These are phyloP conservation scores for Eristalis tenax DNA, from an alignment of 2,888 invertebrate genomes.

Conservation along the genomic window DNA sequence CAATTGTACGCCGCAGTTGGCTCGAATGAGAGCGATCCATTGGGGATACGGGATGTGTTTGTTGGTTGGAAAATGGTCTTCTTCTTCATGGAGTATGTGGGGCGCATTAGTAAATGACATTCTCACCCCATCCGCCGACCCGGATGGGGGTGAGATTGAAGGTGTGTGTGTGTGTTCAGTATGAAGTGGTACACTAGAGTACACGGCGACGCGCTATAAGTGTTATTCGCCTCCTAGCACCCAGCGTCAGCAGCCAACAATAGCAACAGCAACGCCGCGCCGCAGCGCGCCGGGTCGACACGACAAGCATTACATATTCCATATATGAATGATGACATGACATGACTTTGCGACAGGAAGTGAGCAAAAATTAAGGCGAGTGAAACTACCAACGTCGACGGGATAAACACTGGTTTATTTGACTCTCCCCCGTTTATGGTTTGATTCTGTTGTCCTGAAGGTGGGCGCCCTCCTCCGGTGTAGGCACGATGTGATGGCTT, in stretches of 20 bases:
- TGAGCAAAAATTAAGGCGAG: constrained; percentile 59
- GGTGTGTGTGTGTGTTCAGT: neutral
- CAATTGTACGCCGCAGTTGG: constrained; percentile 68
- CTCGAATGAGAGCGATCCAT: constrained; percentile 58
- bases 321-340: constrained; percentile 64
- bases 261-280: constrained; percentile 15
- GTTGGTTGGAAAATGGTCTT: constrained; percentile 69
- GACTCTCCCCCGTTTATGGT: constrained; percentile 18
- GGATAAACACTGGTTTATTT: constrained; percentile 50
- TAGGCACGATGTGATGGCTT: constrained; percentile 9
- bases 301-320: constrained; percentile 51
- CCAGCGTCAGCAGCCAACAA: constrained; percentile 15
- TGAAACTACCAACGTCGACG: constrained; percentile 37
- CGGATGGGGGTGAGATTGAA: neutral
- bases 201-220: constrained; percentile 55
- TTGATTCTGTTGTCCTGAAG: constrained; percentile 23
- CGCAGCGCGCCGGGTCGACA: constrained; percentile 12
- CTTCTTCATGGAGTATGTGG: constrained; percentile 64
- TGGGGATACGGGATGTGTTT: constrained; percentile 66
- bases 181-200: constrained; percentile 3
- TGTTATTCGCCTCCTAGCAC: constrained; percentile 17
- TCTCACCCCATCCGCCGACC: constrained; percentile 38
- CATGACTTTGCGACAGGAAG: constrained; percentile 59
- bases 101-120: constrained; percentile 71
- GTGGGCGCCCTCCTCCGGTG: neutral